Base-by-base conservation (phyloP, 2,113 vertebrate genomes). In the Nesogale talazaci region DNA sequence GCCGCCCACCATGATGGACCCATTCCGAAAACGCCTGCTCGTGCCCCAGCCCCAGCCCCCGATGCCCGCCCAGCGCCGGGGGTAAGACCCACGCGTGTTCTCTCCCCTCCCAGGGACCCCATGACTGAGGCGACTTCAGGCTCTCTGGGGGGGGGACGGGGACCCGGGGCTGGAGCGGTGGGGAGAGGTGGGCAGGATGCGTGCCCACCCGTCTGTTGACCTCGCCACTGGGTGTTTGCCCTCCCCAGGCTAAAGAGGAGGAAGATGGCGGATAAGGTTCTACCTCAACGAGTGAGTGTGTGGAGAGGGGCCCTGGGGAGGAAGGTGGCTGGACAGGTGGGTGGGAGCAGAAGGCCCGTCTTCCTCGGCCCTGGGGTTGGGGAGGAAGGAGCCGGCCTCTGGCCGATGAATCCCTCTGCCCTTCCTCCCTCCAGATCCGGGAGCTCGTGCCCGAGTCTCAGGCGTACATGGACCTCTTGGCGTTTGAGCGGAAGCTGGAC, bases 201-300 rank as follows among this genome's bases (percentile, higher is more conserved):
- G 38, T 52, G 31, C 34, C 31, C 34, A 27, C 34, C 31, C 34
- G 42, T 75, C 67, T 75, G 65, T 3, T 4, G 80, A 86, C 22
- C 20, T 88, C 25, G 8, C 1, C 76, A 42, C 23, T 92, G 80
- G 10, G n/a, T 70, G 92, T 93, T 76, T 96, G 38, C 74, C 31
- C 61, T 77, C 22, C 1, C 40, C 95, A 99, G 99, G 95, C 95
- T 99, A 82, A 99, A 99, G 96, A 98, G 99, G 97, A 99, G 99
- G 95, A 99, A 99, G 98, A 99, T 99, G 99, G 99, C 99, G 31
- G 99, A 99, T 98, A 99, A 99, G 97, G 99, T 99, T 97, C 98
- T 99, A 94, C 99, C 99, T 4, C 99, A 99, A 97, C 98, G 99
- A 98, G 99, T 99, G 98, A 98, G 99, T 97, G 63, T 82, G 81